These are phyloP conservation scores for Ibycter americanus DNA, from an alignment of 2,797 vertebrate species.

Conservation along the genomic window DNA sequence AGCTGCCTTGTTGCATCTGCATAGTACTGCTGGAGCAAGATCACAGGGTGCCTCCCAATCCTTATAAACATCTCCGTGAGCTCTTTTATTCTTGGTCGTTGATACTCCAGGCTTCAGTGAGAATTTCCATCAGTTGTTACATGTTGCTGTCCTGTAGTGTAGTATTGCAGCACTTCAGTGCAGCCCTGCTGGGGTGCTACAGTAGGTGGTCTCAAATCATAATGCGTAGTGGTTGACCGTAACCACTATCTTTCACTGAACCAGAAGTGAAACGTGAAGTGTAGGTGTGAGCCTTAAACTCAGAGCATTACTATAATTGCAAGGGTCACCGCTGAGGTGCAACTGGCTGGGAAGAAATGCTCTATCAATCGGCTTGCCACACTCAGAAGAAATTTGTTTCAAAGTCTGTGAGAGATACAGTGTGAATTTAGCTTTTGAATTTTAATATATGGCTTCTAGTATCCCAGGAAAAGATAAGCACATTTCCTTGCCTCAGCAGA, in stretches of 20 bases:
- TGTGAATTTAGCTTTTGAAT: not conserved
- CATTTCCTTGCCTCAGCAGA: not conserved
- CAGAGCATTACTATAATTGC: not conserved
- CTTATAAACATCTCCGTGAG: not conserved
- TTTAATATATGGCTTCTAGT: not conserved
- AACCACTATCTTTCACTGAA: not conserved
- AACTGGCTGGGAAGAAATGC: not conserved
- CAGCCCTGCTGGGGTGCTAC: not conserved
- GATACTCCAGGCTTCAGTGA: not conserved
- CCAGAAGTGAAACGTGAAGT: not conserved
- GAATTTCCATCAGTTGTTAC: not conserved
- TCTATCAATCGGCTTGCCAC: not conserved
- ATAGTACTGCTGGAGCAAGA: not conserved
- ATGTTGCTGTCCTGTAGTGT: not conserved
- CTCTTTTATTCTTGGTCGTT: not conserved
- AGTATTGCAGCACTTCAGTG: not conserved
- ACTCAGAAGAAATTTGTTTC: not conserved
- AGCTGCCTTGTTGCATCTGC: not conserved
- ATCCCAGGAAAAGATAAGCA: not conserved
- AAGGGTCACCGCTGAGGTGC: not conserved
- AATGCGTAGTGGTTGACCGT: accelerated
- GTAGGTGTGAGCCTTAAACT: not conserved
- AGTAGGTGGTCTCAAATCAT: not conserved
- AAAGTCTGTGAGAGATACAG: not conserved
- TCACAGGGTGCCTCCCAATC: not conserved